phyloP scores from a whole-genome alignment of 2,113 vertebrate genomes.

The Cyphomyrus discorhynchus region DNA sequence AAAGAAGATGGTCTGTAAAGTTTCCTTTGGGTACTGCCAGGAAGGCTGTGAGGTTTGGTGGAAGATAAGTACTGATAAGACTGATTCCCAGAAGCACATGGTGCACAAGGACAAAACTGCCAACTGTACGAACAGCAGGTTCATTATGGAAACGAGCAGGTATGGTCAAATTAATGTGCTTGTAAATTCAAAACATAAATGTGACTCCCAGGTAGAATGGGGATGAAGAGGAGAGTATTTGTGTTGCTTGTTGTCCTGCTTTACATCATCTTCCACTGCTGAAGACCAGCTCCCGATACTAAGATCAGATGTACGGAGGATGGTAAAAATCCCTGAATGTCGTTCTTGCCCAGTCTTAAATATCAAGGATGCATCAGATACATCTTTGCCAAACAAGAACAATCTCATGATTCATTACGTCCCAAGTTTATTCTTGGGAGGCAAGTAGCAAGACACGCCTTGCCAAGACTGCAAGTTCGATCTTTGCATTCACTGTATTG shows the following conservation, averaged over 20 bases:
- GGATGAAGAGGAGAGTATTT: neutral
- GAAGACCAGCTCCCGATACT: neutral
- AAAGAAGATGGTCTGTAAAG: conserved; percentile 40
- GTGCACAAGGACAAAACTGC: neutral
- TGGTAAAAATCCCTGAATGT: neutral
- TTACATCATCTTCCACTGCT: neutral
- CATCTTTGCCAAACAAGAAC: neutral
- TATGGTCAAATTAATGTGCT: neutral
- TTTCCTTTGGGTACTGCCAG: conserved; percentile 40
- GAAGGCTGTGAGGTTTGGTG: neutral
- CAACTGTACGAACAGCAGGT: neutral
- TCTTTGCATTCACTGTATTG: neutral
- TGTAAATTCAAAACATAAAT: neutral
- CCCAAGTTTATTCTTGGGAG: neutral
- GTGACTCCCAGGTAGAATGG: neutral
- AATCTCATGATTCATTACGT: neutral
- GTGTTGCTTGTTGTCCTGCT: neutral
- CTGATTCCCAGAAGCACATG: accelerated
- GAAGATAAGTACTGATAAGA: neutral
- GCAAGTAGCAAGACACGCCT: neutral
- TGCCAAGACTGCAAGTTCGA: neutral
- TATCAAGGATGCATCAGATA: neutral
- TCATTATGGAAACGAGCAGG: neutral
- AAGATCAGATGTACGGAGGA: neutral
- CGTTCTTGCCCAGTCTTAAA: neutral